Evolutionary conservation across 1,140 invertebrate species (phyloP), one percentile per base, ranked within the genome.

Genomic region (Steinernema feltiae): DNA sequence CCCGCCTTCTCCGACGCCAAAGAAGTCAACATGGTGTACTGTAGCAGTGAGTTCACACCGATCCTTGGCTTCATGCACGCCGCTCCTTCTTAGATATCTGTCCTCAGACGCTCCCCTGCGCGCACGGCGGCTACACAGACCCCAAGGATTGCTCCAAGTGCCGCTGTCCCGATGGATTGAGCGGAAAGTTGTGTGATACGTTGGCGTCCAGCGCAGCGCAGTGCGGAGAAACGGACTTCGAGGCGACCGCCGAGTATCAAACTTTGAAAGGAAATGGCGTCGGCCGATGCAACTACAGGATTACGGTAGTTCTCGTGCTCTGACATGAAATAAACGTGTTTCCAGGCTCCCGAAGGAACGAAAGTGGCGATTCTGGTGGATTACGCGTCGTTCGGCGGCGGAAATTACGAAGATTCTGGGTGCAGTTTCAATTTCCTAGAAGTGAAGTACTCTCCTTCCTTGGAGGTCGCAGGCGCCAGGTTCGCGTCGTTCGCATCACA

Each of bases 1-100:
- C 76, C 85, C 21, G 86, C 87, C 7, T 87, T 87, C 76, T 86
- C 83, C 77, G 87, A 87, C 71, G 80, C 83, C 21, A 87, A 87
- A 74, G 75, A 84, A n/a, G 86, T 85, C n/a, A 87, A 87, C 76
- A 32, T 80, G 17, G 83, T 81, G 0, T 87, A 87, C 74, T 87
- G 87, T 78, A 73, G 69, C 21, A n/a, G 30, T 3, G 21, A n/a
- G n/a, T n/a, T n/a, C n/a, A n/a, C n/a, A n/a, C n/a, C n/a, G n/a
- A n/a, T n/a, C 24, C 7, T 30, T 7, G 15, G 63, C 18, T 1
- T 27, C 15, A 15, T 7, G 27, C 18, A 3, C 2, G n/a, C 7
- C 30, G 2, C 7, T 31, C 12, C 7, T 71, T 71, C 15, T 12
- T 3, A 71, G 2, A 71, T 7, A 46, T 71, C 12, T 31, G 17